Base-by-base conservation (phyloP, 2,113 vertebrate species). In the Oriolus oriolus region DNA sequence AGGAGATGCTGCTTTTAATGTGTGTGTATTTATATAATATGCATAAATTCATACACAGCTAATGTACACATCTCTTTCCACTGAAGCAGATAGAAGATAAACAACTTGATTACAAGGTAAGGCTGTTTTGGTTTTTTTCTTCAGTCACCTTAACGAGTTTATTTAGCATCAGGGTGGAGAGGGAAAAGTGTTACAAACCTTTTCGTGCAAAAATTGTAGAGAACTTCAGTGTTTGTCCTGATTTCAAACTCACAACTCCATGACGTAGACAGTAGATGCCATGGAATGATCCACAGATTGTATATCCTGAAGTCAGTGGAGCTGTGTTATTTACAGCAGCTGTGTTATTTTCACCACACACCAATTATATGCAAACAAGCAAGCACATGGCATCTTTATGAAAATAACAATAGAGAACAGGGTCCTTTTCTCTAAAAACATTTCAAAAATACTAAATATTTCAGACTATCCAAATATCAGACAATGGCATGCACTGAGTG, bases 1-100 rank as follows among this genome's bases (percentile, higher is more conserved):
- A 88, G 64, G 45, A 91, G 75, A 91, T 80, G 75, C 50, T 88
- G 78, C 68, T 95, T 96, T 95, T 96, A 97, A 93, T 89, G 79
- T 95, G 75, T 88, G 66, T 90, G 54, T 94, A 93, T 96, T 96
- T 94, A 94, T 95, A 65, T 89, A 95, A 94, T 80, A 80, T 82
- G 44, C 59, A 96, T 96, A 96, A 91, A 90, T 93, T 84, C 82
- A 88, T 87, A 59, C 42, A 37, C 24, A 81, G 89, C 75, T 89
- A 92, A 92, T 65, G 45, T 75, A 92, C 60, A 81, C 45, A 88
- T 80, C 87, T 86, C 39, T 88, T 96, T 77, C 66, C 68, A 66
- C 64, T 9, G 33, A 87, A 33, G 54, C 42, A 79, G 50, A 91
- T 24, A 89, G 66, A 76, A 87, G 69, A 84, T 69, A 93, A 95